A percentile compares a stretch with the other conserved stretches of the same genome.
Conservation (phyloP, 2,797 vertebrate genomes). For the Mormyrops boulengeri region DNA sequence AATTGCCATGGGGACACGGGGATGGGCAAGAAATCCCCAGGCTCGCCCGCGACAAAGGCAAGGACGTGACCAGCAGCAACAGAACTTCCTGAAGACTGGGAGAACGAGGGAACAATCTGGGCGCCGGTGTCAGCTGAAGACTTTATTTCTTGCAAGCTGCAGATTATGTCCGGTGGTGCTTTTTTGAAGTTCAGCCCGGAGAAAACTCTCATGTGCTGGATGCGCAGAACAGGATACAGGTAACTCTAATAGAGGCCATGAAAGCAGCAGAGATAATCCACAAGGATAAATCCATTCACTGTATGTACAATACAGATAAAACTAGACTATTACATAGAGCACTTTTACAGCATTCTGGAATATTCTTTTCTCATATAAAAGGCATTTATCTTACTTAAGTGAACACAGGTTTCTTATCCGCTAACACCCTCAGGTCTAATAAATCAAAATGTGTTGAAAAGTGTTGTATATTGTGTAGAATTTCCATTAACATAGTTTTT, state of each 20-base stretch:
- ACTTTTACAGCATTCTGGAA: background rate
- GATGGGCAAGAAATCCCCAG: conserved; percentile 11
- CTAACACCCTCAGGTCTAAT: background rate
- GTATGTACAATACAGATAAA: background rate
- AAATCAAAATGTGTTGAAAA: background rate
- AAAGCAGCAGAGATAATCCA: background rate
- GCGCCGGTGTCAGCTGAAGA: background rate
- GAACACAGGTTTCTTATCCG: background rate
- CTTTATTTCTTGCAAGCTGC: background rate
- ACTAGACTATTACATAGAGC: background rate
- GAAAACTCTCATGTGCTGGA: background rate
- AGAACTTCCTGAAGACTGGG: background rate
- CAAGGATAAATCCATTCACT: background rate
- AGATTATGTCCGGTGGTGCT: background rate
- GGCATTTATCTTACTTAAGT: background rate
- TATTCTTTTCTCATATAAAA: background rate
- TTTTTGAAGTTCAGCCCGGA: background rate
- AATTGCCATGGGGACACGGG: conserved; percentile 13
- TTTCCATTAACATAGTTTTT: background rate
- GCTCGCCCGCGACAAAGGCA: conserved; percentile 6
- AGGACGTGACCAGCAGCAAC: background rate
- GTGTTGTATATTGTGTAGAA: background rate
- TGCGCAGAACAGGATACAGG: background rate
- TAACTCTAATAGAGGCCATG: background rate
- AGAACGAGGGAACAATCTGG: background rate